phyloP scores from a whole-genome alignment of 2,888 invertebrate genomes.

The Cryptosula pallasiana region DNA sequence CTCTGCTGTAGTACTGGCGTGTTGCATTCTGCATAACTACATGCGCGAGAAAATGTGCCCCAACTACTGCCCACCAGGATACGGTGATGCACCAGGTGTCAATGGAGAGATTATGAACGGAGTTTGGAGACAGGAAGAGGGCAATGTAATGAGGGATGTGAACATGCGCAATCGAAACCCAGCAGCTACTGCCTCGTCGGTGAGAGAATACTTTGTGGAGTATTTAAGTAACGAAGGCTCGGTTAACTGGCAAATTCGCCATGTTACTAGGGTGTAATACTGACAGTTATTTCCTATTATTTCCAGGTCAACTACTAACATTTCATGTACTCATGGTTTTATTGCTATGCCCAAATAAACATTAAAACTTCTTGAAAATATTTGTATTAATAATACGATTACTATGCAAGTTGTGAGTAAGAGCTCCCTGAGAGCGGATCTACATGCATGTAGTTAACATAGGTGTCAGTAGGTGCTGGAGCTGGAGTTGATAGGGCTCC shows the following conservation, averaged over 20 bases:
- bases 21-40: too few relatives aligned
- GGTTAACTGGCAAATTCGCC: neutral
- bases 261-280: neutral
- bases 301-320: neutral
- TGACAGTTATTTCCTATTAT: neutral
- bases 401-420: neutral
- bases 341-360: neutral
- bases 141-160: neutral
- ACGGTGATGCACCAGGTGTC: neutral
- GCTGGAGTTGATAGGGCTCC: too few relatives aligned
- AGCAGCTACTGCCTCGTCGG: neutral
- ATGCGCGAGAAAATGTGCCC: neutral
- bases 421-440: too few relatives aligned
- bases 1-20: neutral
- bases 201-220: neutral
- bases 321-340: neutral
- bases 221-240: neutral
- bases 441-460: too few relatives aligned
- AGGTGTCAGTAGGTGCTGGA: too few relatives aligned
- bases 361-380: neutral
- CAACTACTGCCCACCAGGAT: neutral
- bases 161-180: neutral
- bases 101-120: neutral
- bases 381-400: neutral
- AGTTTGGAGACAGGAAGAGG: neutral